These are phyloP conservation scores for Gymnogyps californianus DNA, from an alignment of 2,113 vertebrate species.

Conservation along the genomic window DNA sequence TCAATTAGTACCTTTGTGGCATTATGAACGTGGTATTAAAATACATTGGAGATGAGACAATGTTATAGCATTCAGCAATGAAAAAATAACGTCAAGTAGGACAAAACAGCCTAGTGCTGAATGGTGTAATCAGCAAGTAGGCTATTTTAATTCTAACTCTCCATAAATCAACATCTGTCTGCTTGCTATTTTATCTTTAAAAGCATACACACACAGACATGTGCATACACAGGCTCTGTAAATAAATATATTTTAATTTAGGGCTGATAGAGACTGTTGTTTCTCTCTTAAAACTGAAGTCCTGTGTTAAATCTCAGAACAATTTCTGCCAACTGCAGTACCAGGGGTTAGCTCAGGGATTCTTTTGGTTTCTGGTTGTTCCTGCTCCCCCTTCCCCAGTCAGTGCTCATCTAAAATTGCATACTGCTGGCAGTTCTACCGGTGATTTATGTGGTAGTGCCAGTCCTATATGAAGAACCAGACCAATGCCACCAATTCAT, in stretches of 20 bases:
- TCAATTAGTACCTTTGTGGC: not conserved
- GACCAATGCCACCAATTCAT: not conserved
- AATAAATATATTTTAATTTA: not conserved
- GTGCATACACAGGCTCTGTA: not conserved
- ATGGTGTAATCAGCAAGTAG: conserved; percentile 5
- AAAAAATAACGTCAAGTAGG: not conserved
- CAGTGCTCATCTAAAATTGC: not conserved
- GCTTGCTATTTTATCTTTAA: not conserved
- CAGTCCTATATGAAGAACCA: not conserved
- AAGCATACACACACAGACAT: not conserved
- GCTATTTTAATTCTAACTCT: conserved; percentile 13
- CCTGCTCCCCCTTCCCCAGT: not conserved
- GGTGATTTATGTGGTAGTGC: not conserved
- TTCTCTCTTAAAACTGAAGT: not conserved
- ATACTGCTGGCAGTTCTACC: not conserved
- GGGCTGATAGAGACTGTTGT: not conserved
- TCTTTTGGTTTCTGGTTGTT: not conserved
- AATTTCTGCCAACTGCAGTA: not conserved
- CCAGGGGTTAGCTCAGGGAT: not conserved
- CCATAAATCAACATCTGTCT: conserved; percentile 15
- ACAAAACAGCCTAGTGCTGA: not conserved
- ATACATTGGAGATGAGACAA: not conserved
- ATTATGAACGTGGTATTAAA: not conserved
- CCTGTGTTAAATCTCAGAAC: not conserved
- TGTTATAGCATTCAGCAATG: not conserved